phyloP scores from a whole-genome alignment of 2,113 vertebrate genomes.

The Daphoenositta chrysoptera region DNA sequence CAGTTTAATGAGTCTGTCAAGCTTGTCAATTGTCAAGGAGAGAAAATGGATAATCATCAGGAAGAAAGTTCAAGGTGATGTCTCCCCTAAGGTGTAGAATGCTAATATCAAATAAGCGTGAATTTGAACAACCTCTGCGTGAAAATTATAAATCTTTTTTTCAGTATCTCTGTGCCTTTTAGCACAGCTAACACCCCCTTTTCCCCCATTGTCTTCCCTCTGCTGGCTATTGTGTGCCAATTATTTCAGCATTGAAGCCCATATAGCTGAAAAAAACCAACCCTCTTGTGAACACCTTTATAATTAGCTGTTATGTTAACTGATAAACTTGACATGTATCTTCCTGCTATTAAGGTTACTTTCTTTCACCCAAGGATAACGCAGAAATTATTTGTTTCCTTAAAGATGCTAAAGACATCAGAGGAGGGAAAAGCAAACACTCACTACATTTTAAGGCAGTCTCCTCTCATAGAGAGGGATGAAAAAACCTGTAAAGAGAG shows the following conservation, averaged over 20 bases:
- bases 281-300: not conserved
- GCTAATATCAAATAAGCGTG: conserved; percentile 44
- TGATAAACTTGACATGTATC: not conserved
- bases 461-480: not conserved
- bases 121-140: not conserved
- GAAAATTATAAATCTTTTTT: conserved; percentile 5
- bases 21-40: conserved; percentile 66
- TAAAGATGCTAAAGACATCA: not conserved
- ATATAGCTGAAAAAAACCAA: not conserved
- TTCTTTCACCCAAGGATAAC: not conserved
- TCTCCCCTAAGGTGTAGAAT: conserved; percentile 56
- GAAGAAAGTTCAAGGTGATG: conserved; percentile 68
- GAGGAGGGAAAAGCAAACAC: not conserved
- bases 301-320: conserved; percentile 15
- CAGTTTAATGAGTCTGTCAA: conserved; percentile 66
- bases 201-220: not conserved
- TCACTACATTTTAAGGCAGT: not conserved
- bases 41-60: conserved; percentile 42
- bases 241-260: conserved; percentile 26
- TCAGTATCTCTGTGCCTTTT: not conserved
- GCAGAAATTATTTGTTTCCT: not conserved
- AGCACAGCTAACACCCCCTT: not conserved
- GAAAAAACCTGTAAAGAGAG: not conserved
- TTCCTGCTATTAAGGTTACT: conserved; percentile 14
- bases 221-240: not conserved